These are phyloP conservation scores for Morinoia aosen DNA, from an alignment of 2,888 invertebrate genomes.

Conservation along the genomic window DNA sequence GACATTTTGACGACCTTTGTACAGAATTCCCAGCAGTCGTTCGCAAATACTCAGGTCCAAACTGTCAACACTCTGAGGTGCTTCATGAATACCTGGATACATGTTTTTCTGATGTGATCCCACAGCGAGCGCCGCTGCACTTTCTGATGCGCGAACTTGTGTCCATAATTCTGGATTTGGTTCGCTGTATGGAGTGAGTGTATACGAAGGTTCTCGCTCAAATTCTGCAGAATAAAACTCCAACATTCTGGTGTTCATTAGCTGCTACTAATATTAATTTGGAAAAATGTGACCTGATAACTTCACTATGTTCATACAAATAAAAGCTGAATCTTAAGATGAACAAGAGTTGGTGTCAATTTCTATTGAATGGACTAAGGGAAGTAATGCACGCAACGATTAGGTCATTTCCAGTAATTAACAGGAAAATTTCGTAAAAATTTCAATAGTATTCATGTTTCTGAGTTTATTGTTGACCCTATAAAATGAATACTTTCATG, in stretches of 20 bases:
- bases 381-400: no score
- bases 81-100: background rate
- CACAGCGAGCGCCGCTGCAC: background rate
- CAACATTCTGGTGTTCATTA: background rate
- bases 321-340: no score
- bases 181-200: background rate
- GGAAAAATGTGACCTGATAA: background rate
- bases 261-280: background rate
- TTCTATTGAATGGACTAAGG: no score
- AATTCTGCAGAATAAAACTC: background rate
- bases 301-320: no score
- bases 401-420: no score
- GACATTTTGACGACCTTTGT: background rate
- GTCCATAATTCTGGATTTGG: background rate
- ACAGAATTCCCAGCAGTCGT: background rate
- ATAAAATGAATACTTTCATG: no score
- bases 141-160: background rate
- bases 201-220: background rate
- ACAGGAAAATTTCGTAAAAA: no score
- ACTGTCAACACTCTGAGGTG: background rate
- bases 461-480: no score
- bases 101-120: background rate
- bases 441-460: no score
- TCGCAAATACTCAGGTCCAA: background rate
- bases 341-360: no score